Evolutionary conservation across 2,888 invertebrate genomes (phyloP), one percentile per base, ranked within the genome.

Genomic region (Aleiodes leptofemur): DNA sequence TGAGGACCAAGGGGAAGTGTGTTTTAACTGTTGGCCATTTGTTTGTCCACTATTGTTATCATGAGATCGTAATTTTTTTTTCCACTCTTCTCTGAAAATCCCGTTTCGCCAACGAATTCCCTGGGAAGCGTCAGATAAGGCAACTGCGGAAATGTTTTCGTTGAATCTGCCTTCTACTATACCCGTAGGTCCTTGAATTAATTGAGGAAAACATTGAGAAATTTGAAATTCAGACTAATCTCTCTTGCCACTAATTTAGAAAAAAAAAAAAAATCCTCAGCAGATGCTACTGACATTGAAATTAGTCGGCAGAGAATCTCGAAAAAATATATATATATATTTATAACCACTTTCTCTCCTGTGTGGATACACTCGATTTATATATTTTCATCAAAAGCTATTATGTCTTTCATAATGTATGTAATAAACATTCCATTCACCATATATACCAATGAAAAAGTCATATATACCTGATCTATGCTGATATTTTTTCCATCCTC

Each of bases 381-480:
- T 64, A 64, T 64, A 64, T 64, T 64, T 43, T 64, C 16, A 64
- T 64, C 43, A 61, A 38, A 14, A 64, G n/a, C 48, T 64, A 64
- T 64, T 16, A 38, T 14, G 14, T 16, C n/a, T 64, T 64, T 13
- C 16, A 48, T 64, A 16, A 55, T 55, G 48, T 48, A 34, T 29
- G 23, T 43, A 48, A 64, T 64, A 43, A 14, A 14, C 16, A 64
- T 64, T 64, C 38, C 64, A 48, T 48, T 14, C 14, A 16, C 11
- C 16, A 43, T 8, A 64, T 43, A 43, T 9, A 43, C 43, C 43
- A 3, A 43, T 43, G 43, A 43, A 43, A 43, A 43, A 43, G 9
- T 9, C 4, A 43, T 43, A 43, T 43, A 43, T 43, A 43, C 43
- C 3, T 43, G 11, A 43, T 38, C 38, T 38, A 38, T 38, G 38